phyloP scores from a whole-genome alignment of 2,797 vertebrate species.

The Agapornis canus region DNA sequence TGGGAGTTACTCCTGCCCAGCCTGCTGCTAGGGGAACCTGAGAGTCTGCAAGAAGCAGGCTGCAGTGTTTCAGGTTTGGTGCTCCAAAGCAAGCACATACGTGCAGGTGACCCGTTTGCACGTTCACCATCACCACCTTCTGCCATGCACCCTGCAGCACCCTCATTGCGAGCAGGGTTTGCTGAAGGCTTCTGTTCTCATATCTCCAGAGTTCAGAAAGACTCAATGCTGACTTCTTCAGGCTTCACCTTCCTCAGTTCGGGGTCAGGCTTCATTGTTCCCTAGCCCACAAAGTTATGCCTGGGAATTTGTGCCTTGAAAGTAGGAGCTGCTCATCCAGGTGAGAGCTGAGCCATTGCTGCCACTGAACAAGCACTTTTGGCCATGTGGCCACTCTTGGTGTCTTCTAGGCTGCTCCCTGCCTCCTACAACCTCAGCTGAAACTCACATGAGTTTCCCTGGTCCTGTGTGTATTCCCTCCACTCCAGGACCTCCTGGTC shows the following conservation, averaged over 20 bases:
- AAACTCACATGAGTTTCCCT: accelerated
- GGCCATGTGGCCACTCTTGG: accelerated
- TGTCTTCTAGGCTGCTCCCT: background rate
- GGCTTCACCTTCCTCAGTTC: background rate
- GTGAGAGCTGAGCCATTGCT: background rate
- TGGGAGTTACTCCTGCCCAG: background rate
- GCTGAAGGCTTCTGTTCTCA: background rate
- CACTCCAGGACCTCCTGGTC: no score
- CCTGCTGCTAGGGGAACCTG: accelerated
- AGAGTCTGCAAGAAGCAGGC: background rate
- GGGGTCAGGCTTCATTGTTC: accelerated
- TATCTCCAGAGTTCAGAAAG: background rate
- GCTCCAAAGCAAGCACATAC: accelerated
- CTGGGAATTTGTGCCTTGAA: background rate
- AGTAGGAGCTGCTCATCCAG: background rate
- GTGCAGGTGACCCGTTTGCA: background rate
- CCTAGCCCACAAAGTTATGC: accelerated
- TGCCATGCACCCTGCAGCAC: accelerated
- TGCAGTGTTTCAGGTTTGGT: accelerated
- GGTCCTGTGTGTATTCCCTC: accelerated
- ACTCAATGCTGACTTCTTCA: background rate
- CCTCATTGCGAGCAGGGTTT: background rate
- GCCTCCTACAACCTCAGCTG: accelerated
- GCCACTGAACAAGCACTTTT: background rate
- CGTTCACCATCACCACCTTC: background rate